These are phyloP conservation scores for Trinorchestia longiramus DNA, from an alignment of 1,140 invertebrate genomes.

Conservation along the genomic window DNA sequence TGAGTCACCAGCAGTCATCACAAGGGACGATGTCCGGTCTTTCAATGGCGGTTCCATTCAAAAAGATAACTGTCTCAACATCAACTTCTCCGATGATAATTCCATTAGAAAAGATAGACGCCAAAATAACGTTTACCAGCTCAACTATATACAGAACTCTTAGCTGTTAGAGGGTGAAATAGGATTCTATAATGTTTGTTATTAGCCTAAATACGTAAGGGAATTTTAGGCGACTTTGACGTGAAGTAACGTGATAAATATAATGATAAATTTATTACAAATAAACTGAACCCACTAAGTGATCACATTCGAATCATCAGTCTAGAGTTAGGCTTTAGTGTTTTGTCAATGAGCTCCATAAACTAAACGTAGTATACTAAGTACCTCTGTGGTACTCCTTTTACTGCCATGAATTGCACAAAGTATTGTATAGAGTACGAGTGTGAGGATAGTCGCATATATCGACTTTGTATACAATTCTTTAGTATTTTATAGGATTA, in stretches of 20 bases:
- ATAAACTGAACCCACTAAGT: neutral
- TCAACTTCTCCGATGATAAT: conserved; percentile 31
- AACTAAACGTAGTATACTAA: neutral
- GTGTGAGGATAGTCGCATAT: neutral
- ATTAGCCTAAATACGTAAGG: neutral
- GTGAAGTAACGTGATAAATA: neutral
- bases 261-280: neutral
- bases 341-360: neutral
- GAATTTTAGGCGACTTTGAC: neutral
- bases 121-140: conserved; percentile 14
- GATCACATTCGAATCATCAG: neutral
- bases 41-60: neutral
- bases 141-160: conserved; percentile 29
- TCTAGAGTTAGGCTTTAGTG: neutral
- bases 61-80: neutral
- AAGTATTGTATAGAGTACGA: neutral
- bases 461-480: neutral
- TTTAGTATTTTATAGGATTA: neutral
- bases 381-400: neutral
- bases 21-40: neutral
- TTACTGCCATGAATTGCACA: neutral
- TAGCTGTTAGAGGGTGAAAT: neutral
- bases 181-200: neutral
- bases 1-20: neutral
- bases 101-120: conserved; percentile 9